Conservation (phyloP, 1,140 invertebrate species). For the Leguminivora glycinivorella region DNA sequence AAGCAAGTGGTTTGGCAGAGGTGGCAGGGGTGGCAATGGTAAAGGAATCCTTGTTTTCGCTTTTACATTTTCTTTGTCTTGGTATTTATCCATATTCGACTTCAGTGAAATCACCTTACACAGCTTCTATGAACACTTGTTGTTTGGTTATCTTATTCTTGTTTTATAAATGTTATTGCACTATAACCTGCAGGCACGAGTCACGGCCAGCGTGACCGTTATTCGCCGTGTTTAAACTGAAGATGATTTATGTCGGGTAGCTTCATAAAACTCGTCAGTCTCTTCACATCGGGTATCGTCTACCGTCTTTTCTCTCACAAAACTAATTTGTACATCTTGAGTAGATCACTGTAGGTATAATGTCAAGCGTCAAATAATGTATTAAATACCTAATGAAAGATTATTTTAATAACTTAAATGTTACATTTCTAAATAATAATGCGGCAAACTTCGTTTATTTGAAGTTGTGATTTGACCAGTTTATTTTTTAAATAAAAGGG, state of each 20-base stretch:
- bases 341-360: too few relatives aligned
- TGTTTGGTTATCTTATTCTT: not conserved
- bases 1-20: conserved; percentile 48
- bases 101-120: not conserved
- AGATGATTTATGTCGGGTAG: not conserved
- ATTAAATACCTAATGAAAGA: too few relatives aligned
- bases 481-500: too few relatives aligned
- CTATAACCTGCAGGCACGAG: conserved; percentile 41
- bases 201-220: conserved; percentile 54
- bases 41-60: conserved; percentile 54
- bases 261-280: not conserved
- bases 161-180: conserved; percentile 26
- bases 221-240: conserved; percentile 27
- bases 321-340: too few relatives aligned
- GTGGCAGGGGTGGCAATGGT: conserved; percentile 52
- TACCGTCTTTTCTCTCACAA: not conserved
- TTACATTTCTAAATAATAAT: too few relatives aligned
- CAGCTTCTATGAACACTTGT: too few relatives aligned
- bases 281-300: not conserved
- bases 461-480: too few relatives aligned
- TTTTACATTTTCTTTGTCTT: conserved; percentile 54
- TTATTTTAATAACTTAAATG: too few relatives aligned
- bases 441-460: too few relatives aligned
- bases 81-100: conserved; percentile 43
- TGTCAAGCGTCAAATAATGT: too few relatives aligned